Conservation (phyloP, 2,797 vertebrate species). For the Manis crassicaudata region DNA sequence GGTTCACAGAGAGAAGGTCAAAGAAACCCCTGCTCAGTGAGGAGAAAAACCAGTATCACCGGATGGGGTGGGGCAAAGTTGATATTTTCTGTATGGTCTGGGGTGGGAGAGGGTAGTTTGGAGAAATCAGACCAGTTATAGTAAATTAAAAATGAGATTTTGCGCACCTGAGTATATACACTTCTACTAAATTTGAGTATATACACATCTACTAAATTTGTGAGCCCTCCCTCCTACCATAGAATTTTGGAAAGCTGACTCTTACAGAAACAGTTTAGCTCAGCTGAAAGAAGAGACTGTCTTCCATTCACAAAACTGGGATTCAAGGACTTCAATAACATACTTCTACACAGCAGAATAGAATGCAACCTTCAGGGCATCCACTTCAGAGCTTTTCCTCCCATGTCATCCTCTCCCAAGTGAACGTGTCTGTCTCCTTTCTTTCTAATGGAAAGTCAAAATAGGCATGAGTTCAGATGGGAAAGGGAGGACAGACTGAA, state of each 20-base stretch:
- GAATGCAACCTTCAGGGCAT: neutral
- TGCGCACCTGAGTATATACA: neutral
- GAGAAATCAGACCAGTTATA: neutral
- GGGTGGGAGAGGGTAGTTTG: neutral
- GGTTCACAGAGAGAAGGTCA: neutral
- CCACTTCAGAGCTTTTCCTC: neutral
- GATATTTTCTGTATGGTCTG: neutral
- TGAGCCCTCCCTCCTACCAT: neutral
- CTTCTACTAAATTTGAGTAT: neutral
- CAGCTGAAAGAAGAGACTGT: neutral
- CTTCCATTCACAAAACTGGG: neutral
- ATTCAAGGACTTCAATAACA: neutral
- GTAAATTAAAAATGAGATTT: neutral
- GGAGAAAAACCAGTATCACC: neutral
- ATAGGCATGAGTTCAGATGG: neutral
- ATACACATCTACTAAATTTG: neutral
- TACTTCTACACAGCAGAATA: neutral
- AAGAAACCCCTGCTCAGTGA: neutral
- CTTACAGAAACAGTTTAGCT: neutral
- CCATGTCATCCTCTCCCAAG: neutral
- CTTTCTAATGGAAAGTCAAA: neutral
- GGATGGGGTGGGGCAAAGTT: neutral
- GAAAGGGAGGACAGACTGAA: neutral
- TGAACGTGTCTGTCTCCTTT: neutral
- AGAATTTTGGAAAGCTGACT: neutral